Conservation (phyloP, 2,113 vertebrate genomes). For the Nicator chloris region DNA sequence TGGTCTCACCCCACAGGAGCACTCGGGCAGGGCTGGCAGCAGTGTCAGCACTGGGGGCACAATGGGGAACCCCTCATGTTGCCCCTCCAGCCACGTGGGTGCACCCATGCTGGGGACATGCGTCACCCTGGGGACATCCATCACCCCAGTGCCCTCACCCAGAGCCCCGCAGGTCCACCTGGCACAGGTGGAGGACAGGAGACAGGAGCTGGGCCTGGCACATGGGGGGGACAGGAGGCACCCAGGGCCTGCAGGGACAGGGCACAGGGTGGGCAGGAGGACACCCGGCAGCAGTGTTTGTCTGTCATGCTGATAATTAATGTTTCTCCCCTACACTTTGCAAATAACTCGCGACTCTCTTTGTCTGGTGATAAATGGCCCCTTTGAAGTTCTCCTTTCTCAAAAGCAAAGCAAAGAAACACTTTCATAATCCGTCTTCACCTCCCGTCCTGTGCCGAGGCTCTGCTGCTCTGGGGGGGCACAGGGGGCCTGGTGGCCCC, state of each 20-base stretch:
- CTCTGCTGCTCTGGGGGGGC: background rate
- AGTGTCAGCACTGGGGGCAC: rapidly evolving
- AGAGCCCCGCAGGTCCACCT: rapidly evolving
- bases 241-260: background rate
- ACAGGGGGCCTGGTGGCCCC: background rate
- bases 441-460: background rate
- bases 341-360: constrained; percentile 41
- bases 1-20: background rate
- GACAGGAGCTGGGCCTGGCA: background rate
- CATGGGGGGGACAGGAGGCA: background rate
- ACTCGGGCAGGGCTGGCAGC: background rate
- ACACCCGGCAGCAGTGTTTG: background rate
- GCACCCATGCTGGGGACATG: rapidly evolving
- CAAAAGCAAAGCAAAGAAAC: constrained; percentile 60
- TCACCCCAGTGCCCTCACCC: rapidly evolving
- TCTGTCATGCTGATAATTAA: constrained; percentile 22
- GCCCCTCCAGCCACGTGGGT: rapidly evolving
- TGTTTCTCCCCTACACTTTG: constrained; percentile 40
- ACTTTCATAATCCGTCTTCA: constrained; percentile 31
- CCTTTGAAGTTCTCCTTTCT: constrained; percentile 61
- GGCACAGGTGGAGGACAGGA: rapidly evolving
- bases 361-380: constrained; percentile 47
- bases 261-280: background rate
- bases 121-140: background rate
- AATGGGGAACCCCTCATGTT: rapidly evolving